phyloP scores from a whole-genome alignment of 2,113 vertebrate species.

The Lophius piscatorius region DNA sequence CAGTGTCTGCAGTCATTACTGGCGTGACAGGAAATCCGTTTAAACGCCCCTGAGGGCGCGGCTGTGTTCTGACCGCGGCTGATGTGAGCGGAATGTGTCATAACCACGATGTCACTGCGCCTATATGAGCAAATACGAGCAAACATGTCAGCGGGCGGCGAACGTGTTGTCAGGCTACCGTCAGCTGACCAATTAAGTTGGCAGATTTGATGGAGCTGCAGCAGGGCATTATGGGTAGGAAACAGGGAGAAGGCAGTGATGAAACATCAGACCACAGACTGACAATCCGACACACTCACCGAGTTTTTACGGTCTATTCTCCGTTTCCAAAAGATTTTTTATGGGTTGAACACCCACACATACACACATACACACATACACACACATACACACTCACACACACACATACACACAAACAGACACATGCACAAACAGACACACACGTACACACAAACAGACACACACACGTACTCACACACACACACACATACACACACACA shows the following conservation, averaged over 20 bases:
- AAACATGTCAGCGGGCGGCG: slow-evolving; percentile 3
- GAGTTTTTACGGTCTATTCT: slow-evolving; percentile 31
- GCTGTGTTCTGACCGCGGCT: neutral
- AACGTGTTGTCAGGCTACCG: slow-evolving; percentile 31
- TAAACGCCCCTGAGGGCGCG: slow-evolving; percentile 3
- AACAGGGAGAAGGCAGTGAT: slow-evolving; percentile 4
- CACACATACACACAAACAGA: too few relatives aligned
- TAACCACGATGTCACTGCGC: too few relatives aligned
- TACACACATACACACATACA: neutral
- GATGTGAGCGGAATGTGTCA: neutral
- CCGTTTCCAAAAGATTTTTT: slow-evolving; percentile 13
- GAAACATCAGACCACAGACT: slow-evolving; percentile 4
- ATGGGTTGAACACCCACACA: neutral
- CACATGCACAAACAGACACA: too few relatives aligned
- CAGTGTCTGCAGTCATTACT: slow-evolving; percentile 5
- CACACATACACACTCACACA: too few relatives aligned
- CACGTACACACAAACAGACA: too few relatives aligned
- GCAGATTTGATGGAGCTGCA: slow-evolving; percentile 10
- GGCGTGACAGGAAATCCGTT: slow-evolving; percentile 39
- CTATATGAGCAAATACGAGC: too few relatives aligned
- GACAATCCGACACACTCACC: neutral
- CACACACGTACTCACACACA: too few relatives aligned
- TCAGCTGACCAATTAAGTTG: slow-evolving; percentile 37
- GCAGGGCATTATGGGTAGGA: slow-evolving; percentile 14
- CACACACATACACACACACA: neutral